phyloP scores from a whole-genome alignment of 2,888 invertebrate species.

The Melangyna quadrimaculata region DNA sequence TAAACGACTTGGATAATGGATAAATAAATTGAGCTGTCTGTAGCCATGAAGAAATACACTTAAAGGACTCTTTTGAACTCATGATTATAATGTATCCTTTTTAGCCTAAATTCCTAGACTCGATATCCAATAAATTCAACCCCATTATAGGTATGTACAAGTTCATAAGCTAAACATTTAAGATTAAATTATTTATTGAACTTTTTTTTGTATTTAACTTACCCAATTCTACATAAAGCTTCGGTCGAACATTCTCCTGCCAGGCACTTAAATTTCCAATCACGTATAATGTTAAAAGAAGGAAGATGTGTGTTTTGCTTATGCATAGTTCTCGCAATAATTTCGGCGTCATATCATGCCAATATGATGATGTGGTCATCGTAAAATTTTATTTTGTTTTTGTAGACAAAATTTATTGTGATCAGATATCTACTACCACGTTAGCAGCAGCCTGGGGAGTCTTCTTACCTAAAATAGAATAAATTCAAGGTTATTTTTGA shows the following conservation, averaged over 20 bases:
- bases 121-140: neutral
- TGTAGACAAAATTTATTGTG: constrained; percentile 8
- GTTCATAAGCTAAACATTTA: neutral
- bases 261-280: constrained; percentile 85
- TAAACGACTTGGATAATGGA: neutral
- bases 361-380: constrained; percentile 53
- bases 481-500: constrained; percentile 1
- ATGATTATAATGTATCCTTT: neutral
- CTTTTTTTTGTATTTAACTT: constrained; percentile 81
- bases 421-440: neutral
- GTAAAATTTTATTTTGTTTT: constrained; percentile 38
- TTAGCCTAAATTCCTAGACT: neutral
- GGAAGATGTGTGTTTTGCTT: constrained; percentile 77
- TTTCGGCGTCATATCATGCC: constrained; percentile 57
- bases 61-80: neutral
- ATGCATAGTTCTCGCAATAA: constrained; percentile 51
- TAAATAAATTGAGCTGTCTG: neutral
- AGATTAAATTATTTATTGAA: neutral
- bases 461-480: constrained; percentile 5
- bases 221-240: constrained; percentile 96
- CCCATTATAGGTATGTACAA: neutral
- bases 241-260: constrained; percentile 95
- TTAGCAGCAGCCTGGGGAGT: neutral
- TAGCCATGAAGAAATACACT: no score
- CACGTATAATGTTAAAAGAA: constrained; percentile 80